These are phyloP conservation scores for Parus major DNA, from an alignment of 2,113 vertebrate genomes.

Conservation along the genomic window DNA sequence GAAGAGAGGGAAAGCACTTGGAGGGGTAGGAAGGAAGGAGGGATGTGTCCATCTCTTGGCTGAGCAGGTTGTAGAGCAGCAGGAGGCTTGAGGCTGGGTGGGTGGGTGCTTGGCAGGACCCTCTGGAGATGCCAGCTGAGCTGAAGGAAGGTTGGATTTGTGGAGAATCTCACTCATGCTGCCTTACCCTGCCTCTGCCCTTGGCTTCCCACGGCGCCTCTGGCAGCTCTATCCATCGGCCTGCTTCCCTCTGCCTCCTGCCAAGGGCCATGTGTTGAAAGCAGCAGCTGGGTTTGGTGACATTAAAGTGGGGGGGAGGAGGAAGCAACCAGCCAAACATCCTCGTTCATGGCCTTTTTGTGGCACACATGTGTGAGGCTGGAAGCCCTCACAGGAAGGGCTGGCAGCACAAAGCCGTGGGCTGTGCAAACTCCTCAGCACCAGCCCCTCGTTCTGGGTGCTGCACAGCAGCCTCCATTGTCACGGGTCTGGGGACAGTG, in stretches of 20 bases:
- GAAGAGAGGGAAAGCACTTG: not conserved
- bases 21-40: not conserved
- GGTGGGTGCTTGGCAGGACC: not conserved
- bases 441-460: not conserved
- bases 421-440: not conserved
- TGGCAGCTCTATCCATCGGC: not conserved
- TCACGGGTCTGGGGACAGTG: not conserved
- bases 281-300: conserved; percentile 23
- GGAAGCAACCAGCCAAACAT: not conserved
- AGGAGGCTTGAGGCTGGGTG: accelerated
- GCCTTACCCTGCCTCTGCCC: not conserved
- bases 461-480: not conserved
- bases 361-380: not conserved
- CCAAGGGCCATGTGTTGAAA: not conserved
- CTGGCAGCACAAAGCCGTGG: accelerated
- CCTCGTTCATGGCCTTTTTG: accelerated
- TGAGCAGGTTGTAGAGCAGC: not conserved
- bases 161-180: not conserved
- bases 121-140: not conserved
- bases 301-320: not conserved
- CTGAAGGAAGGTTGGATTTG: not conserved
- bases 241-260: not conserved
- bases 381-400: not conserved
- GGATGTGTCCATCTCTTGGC: not conserved
- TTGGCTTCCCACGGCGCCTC: accelerated